Conservation (phyloP, 2,888 invertebrate species). For the Auanema sp. region DNA sequence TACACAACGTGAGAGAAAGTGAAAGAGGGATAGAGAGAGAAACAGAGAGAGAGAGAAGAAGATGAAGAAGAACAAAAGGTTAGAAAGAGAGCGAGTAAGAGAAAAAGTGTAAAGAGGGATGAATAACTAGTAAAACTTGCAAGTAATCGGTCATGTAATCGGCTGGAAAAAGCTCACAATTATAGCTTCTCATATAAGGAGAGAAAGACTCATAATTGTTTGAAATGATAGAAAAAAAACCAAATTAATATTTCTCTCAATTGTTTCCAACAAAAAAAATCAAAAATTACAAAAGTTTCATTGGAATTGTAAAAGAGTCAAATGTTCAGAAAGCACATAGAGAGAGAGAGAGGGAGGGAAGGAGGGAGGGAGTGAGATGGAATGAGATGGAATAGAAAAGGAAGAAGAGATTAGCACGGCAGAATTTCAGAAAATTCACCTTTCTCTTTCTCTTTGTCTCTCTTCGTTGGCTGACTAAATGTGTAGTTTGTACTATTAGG, state of each 20-base stretch:
- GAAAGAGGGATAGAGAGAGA: conserved; percentile 17
- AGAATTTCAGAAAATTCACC: neutral
- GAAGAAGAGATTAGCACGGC: neutral
- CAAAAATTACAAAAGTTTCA: no score
- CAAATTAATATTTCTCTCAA: neutral
- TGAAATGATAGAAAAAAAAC: conserved; percentile 4
- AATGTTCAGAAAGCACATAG: neutral
- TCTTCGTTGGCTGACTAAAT: no score
- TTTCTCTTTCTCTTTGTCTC: no score
- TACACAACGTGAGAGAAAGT: neutral
- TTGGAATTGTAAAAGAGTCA: neutral
- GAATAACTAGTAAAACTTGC: conserved; percentile 15
- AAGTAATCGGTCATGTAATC: conserved; percentile 1
- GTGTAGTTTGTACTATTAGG: neutral
- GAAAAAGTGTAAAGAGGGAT: conserved; percentile 4
- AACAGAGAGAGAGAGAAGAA: conserved; percentile 13
- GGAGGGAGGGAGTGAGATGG: neutral
- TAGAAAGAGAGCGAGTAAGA: neutral
- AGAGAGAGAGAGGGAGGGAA: neutral
- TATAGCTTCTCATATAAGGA: neutral
- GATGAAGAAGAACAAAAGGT: neutral
- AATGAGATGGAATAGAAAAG: neutral
- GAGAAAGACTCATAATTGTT: neutral
- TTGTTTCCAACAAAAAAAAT: conserved; percentile 9
- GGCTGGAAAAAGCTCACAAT: conserved; percentile 11